A percentile compares a stretch with the other conserved stretches of the same genome.
Conservation (phyloP, 2,888 invertebrate species). For the Tridacna gigas region DNA sequence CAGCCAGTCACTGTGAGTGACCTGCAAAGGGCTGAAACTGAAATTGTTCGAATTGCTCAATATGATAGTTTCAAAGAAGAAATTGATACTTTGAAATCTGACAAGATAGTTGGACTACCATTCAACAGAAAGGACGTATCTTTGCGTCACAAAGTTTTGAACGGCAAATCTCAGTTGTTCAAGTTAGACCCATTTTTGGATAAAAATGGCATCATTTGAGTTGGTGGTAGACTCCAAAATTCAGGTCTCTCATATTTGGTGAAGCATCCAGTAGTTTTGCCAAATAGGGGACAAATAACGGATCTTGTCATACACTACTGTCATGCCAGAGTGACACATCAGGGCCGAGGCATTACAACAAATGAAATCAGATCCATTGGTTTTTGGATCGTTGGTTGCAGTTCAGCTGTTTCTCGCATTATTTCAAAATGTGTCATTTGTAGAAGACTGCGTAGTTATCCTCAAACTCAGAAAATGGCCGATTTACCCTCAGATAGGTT, state of each 20-base stretch:
- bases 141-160: neutral
- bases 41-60: slow-evolving; percentile 11
- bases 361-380: slow-evolving; percentile 64
- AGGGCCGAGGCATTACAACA: slow-evolving; percentile 56
- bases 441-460: slow-evolving; percentile 63
- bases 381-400: slow-evolving; percentile 77
- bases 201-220: slow-evolving; percentile 54
- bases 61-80: neutral
- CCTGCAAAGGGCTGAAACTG: slow-evolving; percentile 18
- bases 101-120: slow-evolving; percentile 23
- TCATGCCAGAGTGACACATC: slow-evolving; percentile 59
- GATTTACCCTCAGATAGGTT: slow-evolving; percentile 5
- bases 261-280: slow-evolving; percentile 58
- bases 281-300: slow-evolving; percentile 51
- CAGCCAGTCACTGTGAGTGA: slow-evolving; percentile 16
- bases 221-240: slow-evolving; percentile 58
- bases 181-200: slow-evolving; percentile 60
- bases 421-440: slow-evolving; percentile 77
- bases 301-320: slow-evolving; percentile 55
- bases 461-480: slow-evolving; percentile 53
- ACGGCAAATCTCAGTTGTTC: slow-evolving; percentile 26
- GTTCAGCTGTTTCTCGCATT: slow-evolving; percentile 62
- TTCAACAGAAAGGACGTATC: neutral
- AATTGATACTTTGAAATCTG: slow-evolving; percentile 30
- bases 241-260: slow-evolving; percentile 16